A percentile compares a stretch with the other conserved stretches of the same genome.
These are phyloP conservation scores for Macrostomum cliftonense DNA, from an alignment of 2,888 invertebrate species.

Conservation along the genomic window DNA sequence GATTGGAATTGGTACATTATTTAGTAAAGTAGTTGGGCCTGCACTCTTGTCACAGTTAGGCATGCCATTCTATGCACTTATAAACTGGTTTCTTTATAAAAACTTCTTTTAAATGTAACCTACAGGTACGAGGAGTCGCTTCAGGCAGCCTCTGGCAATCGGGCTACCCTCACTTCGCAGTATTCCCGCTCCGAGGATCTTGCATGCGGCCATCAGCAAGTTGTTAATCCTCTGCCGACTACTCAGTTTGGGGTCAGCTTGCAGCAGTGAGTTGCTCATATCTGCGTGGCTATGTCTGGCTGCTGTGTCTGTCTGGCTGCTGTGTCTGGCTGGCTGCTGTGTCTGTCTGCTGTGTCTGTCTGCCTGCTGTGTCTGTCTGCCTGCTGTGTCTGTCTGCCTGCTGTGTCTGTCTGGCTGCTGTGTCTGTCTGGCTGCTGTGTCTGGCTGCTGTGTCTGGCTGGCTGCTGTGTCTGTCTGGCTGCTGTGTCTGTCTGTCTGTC, in stretches of 20 bases:
- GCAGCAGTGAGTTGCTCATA: constrained; percentile 48
- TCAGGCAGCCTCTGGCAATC: no score
- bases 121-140: no score
- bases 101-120: no score
- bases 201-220: constrained; percentile 1
- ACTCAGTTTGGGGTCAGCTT: constrained; percentile 90
- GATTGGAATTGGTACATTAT: no score
- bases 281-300: background rate
- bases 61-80: no score
- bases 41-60: no score
- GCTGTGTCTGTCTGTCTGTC: constrained; percentile 5
- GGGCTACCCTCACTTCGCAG: background rate
- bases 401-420: no score
- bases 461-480: constrained; percentile 7
- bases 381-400: no score
- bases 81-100: no score
- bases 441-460: constrained; percentile 6
- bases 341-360: background rate
- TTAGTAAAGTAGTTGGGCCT: no score
- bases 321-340: background rate
- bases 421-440: no score
- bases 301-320: constrained; percentile 3
- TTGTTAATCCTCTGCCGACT: constrained; percentile 41
- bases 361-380: no score
- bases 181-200: constrained; percentile 1